phyloP scores from a whole-genome alignment of 1,140 invertebrate species.

The Ceratina australensis region DNA sequence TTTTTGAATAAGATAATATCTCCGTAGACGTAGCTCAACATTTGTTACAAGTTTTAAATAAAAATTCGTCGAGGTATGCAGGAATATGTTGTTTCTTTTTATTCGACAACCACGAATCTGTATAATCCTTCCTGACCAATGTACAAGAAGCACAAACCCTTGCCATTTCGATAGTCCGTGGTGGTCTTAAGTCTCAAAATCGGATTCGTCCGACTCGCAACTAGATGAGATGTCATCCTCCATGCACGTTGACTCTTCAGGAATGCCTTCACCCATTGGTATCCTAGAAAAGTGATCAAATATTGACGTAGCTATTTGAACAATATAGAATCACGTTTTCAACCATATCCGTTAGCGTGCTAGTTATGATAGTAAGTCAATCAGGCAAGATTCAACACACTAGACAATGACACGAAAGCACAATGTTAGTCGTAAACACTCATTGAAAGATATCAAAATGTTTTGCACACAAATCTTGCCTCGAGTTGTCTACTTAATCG shows the following conservation, averaged over 20 bases:
- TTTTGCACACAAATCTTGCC: constrained; percentile 20
- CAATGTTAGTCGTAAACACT: neutral
- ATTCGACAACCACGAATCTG: constrained; percentile 28
- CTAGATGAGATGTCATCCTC: constrained; percentile 65
- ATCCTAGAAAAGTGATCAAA: constrained; percentile 56
- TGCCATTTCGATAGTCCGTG: too few species aligned
- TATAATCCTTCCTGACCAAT: neutral
- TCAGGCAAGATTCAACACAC: neutral
- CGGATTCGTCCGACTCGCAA: constrained; percentile 67
- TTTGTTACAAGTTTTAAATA: constrained; percentile 64
- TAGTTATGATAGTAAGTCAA: neutral
- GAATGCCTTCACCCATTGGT: constrained; percentile 55
- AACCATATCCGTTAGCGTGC: neutral
- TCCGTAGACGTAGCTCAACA: constrained; percentile 42
- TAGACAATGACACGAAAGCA: neutral
- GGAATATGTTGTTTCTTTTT: neutral
- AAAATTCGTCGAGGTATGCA: constrained; percentile 49
- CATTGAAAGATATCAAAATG: neutral
- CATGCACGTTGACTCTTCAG: constrained; percentile 58
- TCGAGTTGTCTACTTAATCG: constrained; percentile 43
- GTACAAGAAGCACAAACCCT: neutral
- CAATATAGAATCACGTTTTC: neutral
- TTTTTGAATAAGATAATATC: constrained; percentile 25
- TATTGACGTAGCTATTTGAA: too few species aligned
- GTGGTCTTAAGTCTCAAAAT: constrained; percentile 59